These are phyloP conservation scores for Neopipo cinnamomea DNA, from an alignment of 2,113 vertebrate genomes.

Conservation along the genomic window DNA sequence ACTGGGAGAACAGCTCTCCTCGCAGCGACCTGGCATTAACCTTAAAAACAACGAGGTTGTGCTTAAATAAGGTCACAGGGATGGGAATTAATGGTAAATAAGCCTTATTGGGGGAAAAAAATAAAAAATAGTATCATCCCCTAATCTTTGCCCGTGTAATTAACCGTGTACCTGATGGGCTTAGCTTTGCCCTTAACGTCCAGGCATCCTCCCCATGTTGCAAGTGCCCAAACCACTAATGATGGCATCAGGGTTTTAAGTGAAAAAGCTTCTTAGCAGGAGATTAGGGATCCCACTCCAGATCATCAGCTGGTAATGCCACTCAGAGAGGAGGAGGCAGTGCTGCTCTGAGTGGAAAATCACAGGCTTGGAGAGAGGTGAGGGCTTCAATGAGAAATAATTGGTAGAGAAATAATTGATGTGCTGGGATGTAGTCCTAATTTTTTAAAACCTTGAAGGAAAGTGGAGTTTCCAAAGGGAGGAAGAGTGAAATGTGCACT, in stretches of 20 bases:
- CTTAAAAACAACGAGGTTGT: neutral
- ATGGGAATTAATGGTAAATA: neutral
- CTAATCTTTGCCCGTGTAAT: neutral
- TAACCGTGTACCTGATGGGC: neutral
- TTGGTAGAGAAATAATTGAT: neutral
- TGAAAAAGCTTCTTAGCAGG: constrained; percentile 15
- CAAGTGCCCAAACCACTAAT: neutral
- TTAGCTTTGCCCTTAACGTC: neutral
- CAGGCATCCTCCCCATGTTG: accelerated
- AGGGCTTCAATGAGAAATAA: neutral
- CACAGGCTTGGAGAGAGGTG: neutral
- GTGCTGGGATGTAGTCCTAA: accelerated
- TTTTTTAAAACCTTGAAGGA: neutral
- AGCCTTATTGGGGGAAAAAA: neutral
- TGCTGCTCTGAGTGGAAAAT: neutral
- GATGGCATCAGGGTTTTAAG: constrained; percentile 30
- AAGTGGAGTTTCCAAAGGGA: neutral
- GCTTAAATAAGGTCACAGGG: neutral
- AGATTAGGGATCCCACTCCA: neutral
- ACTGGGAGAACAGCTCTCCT: neutral
- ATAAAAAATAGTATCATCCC: neutral
- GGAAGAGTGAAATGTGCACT: accelerated
- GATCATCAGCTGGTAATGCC: neutral
- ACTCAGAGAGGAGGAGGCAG: accelerated
- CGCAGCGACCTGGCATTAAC: neutral